Evolutionary conservation across 2,888 invertebrate species (phyloP), one percentile per base, ranked within the genome.

Genomic region (Spilarctia lutea): DNA sequence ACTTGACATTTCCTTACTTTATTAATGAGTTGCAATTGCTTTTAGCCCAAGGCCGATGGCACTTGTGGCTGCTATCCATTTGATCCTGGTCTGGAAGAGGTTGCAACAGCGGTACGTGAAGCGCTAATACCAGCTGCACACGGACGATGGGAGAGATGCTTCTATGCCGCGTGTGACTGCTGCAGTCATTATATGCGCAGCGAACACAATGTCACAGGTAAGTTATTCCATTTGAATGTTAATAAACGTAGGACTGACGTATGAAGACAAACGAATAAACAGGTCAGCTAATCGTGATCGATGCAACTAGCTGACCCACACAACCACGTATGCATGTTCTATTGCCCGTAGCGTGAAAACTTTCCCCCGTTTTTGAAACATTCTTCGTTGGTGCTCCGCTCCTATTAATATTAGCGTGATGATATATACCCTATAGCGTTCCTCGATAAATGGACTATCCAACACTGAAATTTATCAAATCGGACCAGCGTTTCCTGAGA

Each of bases 41-140:
- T 35, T 16, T 65, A 95, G 95, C 89, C 89, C 0, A 94, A 93
- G 86, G 90, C 91, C 56, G 94, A 95, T 75, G 96, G 95, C 1
- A 91, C 91, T 3, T 94, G 94, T 74, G 94, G 93, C 8, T 96
- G 96, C 75, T 96, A 89, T 72, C 96, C 96, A 0, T 94, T 96
- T 84, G 96, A 96, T 80, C 94, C 94, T 18, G 89, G 89, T 16
- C 86, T 94, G 65, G 91, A 91, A 74, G 93, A 93, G 79, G 94
- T 95, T 7, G 86, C 90, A 0, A 85, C 78, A 0, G 89, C 84
- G 1, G 92, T 96, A 0, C 85, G 89, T 2, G 85, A 91, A 0
- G 93, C 94, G 0, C 65, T 94, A 18, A 84, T 94, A 6, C 92
- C 93, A 0, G 85, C 92, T 2, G 94, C 92, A 0, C 93, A 92